phyloP scores from a whole-genome alignment of 2,797 vertebrate genomes.

The Urosaurus nigricauda region DNA sequence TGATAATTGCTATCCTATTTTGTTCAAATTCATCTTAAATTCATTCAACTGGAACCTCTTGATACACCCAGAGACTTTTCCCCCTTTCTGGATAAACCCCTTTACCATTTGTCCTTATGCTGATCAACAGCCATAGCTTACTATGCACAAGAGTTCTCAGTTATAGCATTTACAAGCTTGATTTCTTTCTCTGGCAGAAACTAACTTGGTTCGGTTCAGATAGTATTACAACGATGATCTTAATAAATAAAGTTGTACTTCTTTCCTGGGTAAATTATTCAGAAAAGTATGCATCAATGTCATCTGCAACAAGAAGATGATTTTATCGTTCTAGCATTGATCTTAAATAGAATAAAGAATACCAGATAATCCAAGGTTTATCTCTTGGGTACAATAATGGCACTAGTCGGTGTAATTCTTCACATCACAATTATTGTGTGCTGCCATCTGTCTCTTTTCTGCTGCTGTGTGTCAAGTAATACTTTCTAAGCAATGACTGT shows the following conservation, averaged over 20 bases:
- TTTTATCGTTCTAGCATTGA: constrained; percentile 18
- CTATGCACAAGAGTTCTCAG: background rate
- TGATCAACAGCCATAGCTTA: background rate
- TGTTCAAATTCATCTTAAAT: background rate
- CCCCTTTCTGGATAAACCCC: too few relatives aligned
- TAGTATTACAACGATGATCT: constrained; percentile 16
- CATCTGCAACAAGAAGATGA: constrained; percentile 1
- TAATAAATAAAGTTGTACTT: constrained; percentile 28
- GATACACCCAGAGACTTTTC: too few relatives aligned
- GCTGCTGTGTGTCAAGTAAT: background rate
- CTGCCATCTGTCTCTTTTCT: constrained; percentile 6
- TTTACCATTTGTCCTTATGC: background rate
- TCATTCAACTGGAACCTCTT: too few relatives aligned
- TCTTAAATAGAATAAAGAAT: constrained; percentile 10
- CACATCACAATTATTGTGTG: background rate
- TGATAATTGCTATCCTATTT: background rate
- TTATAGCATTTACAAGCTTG: constrained; percentile 4
- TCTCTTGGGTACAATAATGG: background rate
- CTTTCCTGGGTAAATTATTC: background rate
- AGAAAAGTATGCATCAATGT: constrained; percentile 2
- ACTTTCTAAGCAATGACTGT: background rate
- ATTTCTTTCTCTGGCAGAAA: constrained; percentile 7
- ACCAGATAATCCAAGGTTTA: background rate
- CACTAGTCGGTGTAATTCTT: background rate
- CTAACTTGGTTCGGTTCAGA: constrained; percentile 10